Evolutionary conservation across 2,113 vertebrate genomes (phyloP), one percentile per base, ranked within the genome.

Genomic region (Macroglossus sobrinus): DNA sequence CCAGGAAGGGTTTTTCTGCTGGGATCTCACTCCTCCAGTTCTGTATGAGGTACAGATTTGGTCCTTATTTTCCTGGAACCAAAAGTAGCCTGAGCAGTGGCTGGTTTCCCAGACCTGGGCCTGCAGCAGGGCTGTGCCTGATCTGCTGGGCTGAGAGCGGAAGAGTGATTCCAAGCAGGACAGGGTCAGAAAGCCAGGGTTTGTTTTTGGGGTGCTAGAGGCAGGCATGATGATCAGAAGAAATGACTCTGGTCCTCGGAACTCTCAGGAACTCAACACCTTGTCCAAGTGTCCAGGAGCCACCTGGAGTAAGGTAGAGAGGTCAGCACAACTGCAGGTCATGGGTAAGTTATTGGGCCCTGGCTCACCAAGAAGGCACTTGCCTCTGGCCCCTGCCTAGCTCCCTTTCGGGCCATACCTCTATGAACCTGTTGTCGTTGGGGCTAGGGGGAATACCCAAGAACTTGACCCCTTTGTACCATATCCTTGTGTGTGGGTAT

Each of bases 201-300:
- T 71, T 93, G 40, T 68, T 82, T 81, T 22, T 63, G 55, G n/a
- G 40, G 71, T 78, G 63, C 82, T 28, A 90, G 64, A 82, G 79
- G 35, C 15, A 19, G 80, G n/a, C 47, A 64, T 78, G 57, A 95
- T 4, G 14, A 45, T 61, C 69, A 55, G 74, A 63, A 91, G 40
- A 30, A 89, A 50, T 16, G 64, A 72, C 59, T 61, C 74, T 78
- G 84, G 55, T 79, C 59, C 74, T 96, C 76, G 81, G 87, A 94
- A 97, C 79, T 97, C 95, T 97, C 95, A 96, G 92, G 90, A 87
- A 82, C 63, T 53, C 40, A 80, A 79, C 47, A 33, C 63, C 33
- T 64, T 87, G 64, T 61, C 82, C 59, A 84, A 38, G 76, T 87
- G 35, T 82, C 82, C 68, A 80, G 86, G 64, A 96, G 53, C 40